Evolutionary conservation across 2,888 invertebrate species (phyloP).

Genomic region (Tachina fera): DNA sequence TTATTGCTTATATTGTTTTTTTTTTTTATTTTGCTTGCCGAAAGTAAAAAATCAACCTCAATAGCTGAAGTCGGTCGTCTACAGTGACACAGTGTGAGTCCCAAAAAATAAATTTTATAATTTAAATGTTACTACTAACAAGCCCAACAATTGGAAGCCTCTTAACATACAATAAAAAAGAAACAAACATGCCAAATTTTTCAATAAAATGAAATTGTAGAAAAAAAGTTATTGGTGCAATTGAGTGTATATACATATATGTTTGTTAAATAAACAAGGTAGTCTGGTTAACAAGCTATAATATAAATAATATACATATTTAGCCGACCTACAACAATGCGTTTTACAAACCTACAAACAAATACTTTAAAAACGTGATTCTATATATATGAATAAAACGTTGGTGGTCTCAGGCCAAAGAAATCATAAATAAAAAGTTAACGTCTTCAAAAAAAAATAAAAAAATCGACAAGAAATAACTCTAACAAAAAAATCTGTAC

Average conservation of each 20-base stretch:
- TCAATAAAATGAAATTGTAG: constrained; percentile 36
- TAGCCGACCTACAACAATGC: constrained; percentile 39
- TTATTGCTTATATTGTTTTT: not conserved
- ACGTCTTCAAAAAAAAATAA: constrained; percentile 47
- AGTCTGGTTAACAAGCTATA: constrained; percentile 58
- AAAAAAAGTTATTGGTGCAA: constrained; percentile 34
- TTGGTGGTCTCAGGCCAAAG: constrained; percentile 75
- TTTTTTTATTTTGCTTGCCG: no score
- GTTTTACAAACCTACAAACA: constrained; percentile 34
- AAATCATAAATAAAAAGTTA: constrained; percentile 78
- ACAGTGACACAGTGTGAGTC: constrained; percentile 50
- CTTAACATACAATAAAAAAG: constrained; percentile 70
- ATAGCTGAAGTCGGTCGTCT: constrained; percentile 25
- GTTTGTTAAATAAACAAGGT: constrained; percentile 43
- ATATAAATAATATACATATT: constrained; percentile 6
- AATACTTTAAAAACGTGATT: constrained; percentile 39
- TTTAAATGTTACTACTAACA: constrained; percentile 80
- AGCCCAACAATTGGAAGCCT: constrained; percentile 77
- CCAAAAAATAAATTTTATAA: constrained; percentile 72
- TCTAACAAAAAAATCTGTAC: constrained; percentile 75
- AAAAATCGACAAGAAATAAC: constrained; percentile 71
- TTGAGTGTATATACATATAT: not conserved
- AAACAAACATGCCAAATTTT: constrained; percentile 41
- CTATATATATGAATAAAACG: constrained; percentile 26
- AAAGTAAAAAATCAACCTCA: constrained; percentile 14